Evolutionary conservation across 2,797 vertebrate species (phyloP).

Genomic region (Sebastes variabilis): DNA sequence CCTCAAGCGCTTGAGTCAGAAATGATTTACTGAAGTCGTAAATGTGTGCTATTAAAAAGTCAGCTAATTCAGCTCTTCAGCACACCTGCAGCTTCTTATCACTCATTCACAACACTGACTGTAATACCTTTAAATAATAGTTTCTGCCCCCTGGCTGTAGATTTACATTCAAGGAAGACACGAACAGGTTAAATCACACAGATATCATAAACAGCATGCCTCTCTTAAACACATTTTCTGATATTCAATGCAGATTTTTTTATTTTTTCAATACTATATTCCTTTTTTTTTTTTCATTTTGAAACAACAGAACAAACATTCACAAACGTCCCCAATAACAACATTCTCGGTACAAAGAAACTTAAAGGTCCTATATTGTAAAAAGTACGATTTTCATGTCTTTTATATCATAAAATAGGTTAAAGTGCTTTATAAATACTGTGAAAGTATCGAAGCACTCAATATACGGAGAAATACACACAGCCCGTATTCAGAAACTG

Average conservation of each 20-base stretch:
- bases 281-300: too few relatives aligned
- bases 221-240: neutral
- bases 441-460: too few relatives aligned
- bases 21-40: neutral
- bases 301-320: too few relatives aligned
- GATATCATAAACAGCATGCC: neutral
- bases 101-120: neutral
- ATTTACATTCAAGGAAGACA: neutral
- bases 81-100: neutral
- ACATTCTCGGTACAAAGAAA: too few relatives aligned
- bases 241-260: neutral
- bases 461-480: too few relatives aligned
- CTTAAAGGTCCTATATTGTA: too few relatives aligned
- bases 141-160: neutral
- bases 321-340: too few relatives aligned
- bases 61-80: neutral
- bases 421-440: too few relatives aligned
- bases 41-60: neutral
- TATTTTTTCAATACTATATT: too few relatives aligned
- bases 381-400: too few relatives aligned
- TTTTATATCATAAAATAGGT: too few relatives aligned
- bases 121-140: neutral
- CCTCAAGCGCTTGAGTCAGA: neutral
- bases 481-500: too few relatives aligned
- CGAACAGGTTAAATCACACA: neutral